Evolutionary conservation across 1,140 invertebrate genomes (phyloP), one percentile per base, ranked within the genome.

Genomic region (Drosophila arizonae): DNA sequence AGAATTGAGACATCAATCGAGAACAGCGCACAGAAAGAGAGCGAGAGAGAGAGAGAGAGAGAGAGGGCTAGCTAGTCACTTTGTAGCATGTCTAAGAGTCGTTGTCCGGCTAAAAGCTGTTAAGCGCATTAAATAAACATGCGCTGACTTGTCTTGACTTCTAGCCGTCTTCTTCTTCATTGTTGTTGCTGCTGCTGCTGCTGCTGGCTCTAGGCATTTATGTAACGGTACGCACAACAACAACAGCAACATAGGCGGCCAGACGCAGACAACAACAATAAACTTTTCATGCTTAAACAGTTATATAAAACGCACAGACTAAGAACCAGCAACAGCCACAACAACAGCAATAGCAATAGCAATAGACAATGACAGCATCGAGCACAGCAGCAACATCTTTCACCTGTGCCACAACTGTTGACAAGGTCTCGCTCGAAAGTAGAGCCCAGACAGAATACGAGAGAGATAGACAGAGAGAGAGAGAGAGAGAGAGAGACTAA

Each of bases 81-180:
- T 15, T 61, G 50, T 46, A 36, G 51, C 43, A 46, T 72, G 70
- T 73, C 39, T 65, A 43, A 54, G 62, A 77, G 72, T 81, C 69
- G 69, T 66, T 85, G 81, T 84, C 81, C 63, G 41, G 81, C 71
- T 67, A 68, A 81, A 56, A 81, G 78, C 82, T 86, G 82, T 67
- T 86, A 87, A 87, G 82, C 81, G 81, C 81, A 86, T 86, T 86
- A 86, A 86, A 87, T 87, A 87, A 86, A 82, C 82, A 87, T 86
- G 82, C 71, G 69, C 67, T 62, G 56, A 72, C 36, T 67, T 60
- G 56, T 48, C 55, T 61, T 67, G 70, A 48, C 70, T 67, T 58
- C 55, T 72, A 57, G 36, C n/a, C 9, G 43, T 15, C 57, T 41
- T 48, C 51, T 9, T 26, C 57, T 41, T 11, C 8, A 17, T n/a